Evolutionary conservation across 2,888 invertebrate species (phyloP), one percentile per base, ranked within the genome.

Genomic region (Melanostoma scalare): DNA sequence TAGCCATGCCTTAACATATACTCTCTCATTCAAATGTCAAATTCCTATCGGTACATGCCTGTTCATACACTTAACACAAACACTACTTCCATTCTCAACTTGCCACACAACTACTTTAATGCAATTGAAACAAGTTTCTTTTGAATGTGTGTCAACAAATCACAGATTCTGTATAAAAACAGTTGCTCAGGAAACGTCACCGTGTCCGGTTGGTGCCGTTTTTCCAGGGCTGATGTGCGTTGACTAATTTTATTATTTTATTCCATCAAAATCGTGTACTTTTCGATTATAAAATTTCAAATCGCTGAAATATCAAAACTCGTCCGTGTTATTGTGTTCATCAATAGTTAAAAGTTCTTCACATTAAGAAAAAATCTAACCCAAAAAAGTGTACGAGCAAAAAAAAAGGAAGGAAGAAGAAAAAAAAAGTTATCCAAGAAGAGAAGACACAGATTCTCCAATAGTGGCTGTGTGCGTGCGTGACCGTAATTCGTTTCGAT

Each of bases 141-240:
- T 71, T 79, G 71, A 46, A 67, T 75, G 79, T 84, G 33, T 84
- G 65, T 48, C 60, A 20, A 20, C 20, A 44, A 53, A 55, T 75
- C 2, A 50, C 20, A 46, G 40, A 38, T 50, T 50, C n/a, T 1
- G n/a, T n/a, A 10, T 20, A 63, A 38, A 50, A 63, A 50, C 74
- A 84, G 84, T 84, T 65, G 79, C 74, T 84, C 84, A 84, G 79
- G 69, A 71, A 79, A 78, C 84, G 84, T 84, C 79, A 71, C 79
- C 79, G 79, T 71, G 84, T 75, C 67, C 78, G 84, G 84, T 79
- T 75, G 84, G 84, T 84, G 84, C 55, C 79, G 82, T 78, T 78
- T 65, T 78, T 73, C 72, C 38, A 72, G 76, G 67, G 77, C 76
- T 58, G 38, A 69, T 4, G 31, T 53, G 38, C 8, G 31, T 67